These are phyloP conservation scores for Zaprionus lachaisei DNA, from an alignment of 1,140 invertebrate species.

Conservation along the genomic window DNA sequence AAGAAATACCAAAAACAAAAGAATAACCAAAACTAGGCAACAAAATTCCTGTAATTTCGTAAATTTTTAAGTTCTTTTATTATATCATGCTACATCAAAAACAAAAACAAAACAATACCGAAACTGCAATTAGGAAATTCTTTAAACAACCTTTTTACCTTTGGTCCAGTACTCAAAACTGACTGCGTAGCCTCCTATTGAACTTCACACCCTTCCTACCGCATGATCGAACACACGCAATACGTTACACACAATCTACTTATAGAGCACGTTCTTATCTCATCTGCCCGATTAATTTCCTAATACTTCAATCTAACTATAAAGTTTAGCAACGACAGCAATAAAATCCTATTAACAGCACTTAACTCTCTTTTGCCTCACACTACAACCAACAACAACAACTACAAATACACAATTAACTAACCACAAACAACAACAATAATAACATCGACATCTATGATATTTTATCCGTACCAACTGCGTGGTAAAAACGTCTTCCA, in stretches of 20 bases:
- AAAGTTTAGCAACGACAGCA: conserved; percentile 36
- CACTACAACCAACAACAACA: conserved; percentile 41
- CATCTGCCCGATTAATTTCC: conserved; percentile 49
- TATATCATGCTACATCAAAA: conserved; percentile 66
- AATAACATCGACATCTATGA: conserved; percentile 32
- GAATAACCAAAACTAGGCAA: conserved; percentile 45
- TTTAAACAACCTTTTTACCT: conserved; percentile 14
- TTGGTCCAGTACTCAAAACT: conserved; percentile 25
- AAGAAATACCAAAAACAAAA: conserved; percentile 40
- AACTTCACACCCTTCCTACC: conserved; percentile 15
- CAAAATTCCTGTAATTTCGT: conserved; percentile 65
- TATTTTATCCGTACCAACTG: conserved; percentile 32
- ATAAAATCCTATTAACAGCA: conserved; percentile 76
- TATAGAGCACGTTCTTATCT: conserved; percentile 43
- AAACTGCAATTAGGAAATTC: conserved; percentile 63
- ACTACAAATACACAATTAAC: conserved; percentile 51
- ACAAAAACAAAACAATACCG: background rate
- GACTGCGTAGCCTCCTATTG: conserved; percentile 13
- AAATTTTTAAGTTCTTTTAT: conserved; percentile 63
- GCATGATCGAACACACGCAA: conserved; percentile 41
- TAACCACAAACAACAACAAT: conserved; percentile 55
- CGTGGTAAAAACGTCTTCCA: conserved; percentile 56
- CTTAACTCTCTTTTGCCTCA: conserved; percentile 71
- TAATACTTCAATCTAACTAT: conserved; percentile 50
- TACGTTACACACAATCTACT: conserved; percentile 37